Conservation (phyloP, 2,113 vertebrate species). For the Xiphophorus maculatus region DNA sequence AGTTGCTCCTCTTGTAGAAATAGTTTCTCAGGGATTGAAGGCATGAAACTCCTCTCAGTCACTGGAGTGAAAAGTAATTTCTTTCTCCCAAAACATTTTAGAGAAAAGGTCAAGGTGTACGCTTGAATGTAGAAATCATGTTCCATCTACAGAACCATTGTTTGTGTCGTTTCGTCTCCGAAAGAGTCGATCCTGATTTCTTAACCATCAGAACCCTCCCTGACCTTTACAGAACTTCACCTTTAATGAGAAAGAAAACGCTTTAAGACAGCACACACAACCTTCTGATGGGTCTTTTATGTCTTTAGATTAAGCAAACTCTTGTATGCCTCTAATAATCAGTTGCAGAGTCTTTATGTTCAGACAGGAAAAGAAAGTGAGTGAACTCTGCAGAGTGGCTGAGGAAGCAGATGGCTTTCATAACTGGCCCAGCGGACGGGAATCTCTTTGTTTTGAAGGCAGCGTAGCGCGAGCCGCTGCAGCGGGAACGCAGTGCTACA, state of each 20-base stretch:
- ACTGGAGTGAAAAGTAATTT: background rate
- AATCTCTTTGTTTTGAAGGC: conserved; percentile 43
- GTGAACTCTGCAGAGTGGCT: background rate
- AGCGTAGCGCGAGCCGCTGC: conserved; percentile 27
- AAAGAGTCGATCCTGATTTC: background rate
- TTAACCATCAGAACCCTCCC: background rate
- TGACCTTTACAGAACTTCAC: conserved; percentile 1
- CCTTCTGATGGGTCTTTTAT: background rate
- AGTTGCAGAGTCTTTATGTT: background rate
- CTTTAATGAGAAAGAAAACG: background rate
- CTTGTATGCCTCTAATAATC: background rate
- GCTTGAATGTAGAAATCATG: background rate
- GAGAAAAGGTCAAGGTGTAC: conserved; percentile 12
- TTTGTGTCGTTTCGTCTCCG: background rate
- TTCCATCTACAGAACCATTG: background rate
- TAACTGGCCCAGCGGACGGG: conserved; percentile 16
- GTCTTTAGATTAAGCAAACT: background rate
- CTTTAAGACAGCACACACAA: background rate
- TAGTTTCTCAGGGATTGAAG: background rate
- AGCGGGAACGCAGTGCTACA: conserved; percentile 26
- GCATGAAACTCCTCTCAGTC: background rate
- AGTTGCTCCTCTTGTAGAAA: background rate
- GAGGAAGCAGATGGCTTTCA: background rate
- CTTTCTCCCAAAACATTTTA: background rate
- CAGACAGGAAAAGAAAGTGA: background rate